Evolutionary conservation across 2,797 vertebrate species (phyloP).

Genomic region (Dendrocincla fuliginosa): DNA sequence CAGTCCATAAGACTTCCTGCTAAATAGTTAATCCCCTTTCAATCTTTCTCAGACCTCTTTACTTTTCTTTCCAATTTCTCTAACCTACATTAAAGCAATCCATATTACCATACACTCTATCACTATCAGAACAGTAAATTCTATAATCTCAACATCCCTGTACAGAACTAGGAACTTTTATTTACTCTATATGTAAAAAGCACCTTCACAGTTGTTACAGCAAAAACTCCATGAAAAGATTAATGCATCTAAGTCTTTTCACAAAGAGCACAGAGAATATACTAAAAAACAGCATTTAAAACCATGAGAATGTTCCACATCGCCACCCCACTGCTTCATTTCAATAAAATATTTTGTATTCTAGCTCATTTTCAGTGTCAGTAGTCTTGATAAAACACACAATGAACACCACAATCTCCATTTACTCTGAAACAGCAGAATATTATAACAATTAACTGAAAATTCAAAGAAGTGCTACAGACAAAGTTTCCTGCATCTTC

Average conservation of each 20-base stretch:
- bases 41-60: neutral
- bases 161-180: neutral
- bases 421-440: neutral
- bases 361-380: neutral
- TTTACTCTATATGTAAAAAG: neutral
- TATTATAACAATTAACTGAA: neutral
- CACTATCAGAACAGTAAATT: neutral
- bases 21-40: neutral
- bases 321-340: neutral
- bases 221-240: neutral
- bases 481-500: neutral
- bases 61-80: neutral
- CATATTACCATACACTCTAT: neutral
- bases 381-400: neutral
- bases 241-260: neutral
- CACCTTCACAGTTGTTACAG: neutral
- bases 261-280: neutral
- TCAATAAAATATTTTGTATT: neutral
- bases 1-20: neutral
- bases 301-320: neutral
- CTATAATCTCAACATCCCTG: neutral
- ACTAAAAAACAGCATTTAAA: neutral
- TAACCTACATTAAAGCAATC: neutral
- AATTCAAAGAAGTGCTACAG: neutral
- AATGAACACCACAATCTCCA: neutral